Evolutionary conservation across 2,888 invertebrate species (phyloP).

Genomic region (Calliopum simillimum): DNA sequence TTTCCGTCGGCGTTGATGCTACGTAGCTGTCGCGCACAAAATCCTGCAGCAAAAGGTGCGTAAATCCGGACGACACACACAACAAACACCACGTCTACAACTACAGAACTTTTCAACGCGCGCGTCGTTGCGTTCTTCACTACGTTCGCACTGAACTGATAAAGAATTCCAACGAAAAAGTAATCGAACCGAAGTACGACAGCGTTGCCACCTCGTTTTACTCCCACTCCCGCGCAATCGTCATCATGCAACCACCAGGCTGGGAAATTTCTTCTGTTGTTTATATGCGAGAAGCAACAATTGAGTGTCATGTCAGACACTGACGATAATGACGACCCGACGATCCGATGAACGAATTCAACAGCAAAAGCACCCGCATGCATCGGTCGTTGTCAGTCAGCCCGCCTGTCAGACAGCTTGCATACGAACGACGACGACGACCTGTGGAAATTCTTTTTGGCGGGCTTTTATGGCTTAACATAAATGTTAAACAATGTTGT

Average conservation of each 20-base stretch:
- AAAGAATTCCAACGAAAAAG: conserved; percentile 47
- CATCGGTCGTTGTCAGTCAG: no score
- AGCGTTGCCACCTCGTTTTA: background rate
- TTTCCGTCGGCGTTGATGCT: background rate
- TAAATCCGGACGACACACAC: conserved; percentile 4
- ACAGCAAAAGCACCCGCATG: no score
- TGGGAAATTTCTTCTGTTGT: background rate
- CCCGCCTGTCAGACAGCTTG: no score
- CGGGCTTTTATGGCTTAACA: conserved; percentile 11
- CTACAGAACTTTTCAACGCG: conserved; percentile 30
- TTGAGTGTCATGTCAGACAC: background rate
- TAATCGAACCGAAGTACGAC: conserved; percentile 27
- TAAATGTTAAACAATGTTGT: conserved; percentile 3
- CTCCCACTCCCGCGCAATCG: background rate
- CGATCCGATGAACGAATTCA: no score
- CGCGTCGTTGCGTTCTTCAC: conserved; percentile 48
- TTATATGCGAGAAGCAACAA: conserved; percentile 29
- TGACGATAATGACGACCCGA: background rate
- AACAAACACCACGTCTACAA: conserved; percentile 3
- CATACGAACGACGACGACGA: background rate
- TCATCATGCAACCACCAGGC: background rate
- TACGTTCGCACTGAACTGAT: conserved; percentile 57
- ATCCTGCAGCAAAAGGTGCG: conserved; percentile 13
- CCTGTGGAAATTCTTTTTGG: conserved; percentile 29
- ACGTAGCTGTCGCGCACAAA: background rate